Evolutionary conservation across 2,797 vertebrate species (phyloP), one percentile per base, ranked within the genome.

Genomic region (Chromobotia macracanthus): DNA sequence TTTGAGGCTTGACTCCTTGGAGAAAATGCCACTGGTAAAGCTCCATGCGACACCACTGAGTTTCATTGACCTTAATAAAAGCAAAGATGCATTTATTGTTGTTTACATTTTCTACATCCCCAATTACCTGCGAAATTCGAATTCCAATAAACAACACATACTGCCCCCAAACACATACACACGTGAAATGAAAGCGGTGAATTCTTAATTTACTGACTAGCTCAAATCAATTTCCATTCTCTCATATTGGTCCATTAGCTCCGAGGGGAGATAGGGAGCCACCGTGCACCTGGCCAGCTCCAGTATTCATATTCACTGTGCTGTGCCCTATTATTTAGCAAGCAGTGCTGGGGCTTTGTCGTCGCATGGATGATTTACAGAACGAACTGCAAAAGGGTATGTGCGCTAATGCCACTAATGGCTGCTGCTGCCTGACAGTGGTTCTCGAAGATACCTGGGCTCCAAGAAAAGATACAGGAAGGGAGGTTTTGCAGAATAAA

Each of bases 161-260:
- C 21, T 72, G 73, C 31, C 48, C 80, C 56, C 69, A 46, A 82
- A 48, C 53, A 23, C 19, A 72, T 2, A 31, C 48, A 35, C 64
- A 68, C 64, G 68, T 28, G 58, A 70, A 83, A 85, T 83, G 23
- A 83, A 78, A 75, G 77, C 16, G 15, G 23, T 67, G 82, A 79
- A 86, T 84, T 86, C 83, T 77, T 86, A 83, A 83, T 84, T 83
- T 82, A 84, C 82, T 56, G 75, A 69, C 84, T 83, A 68, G 60
- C 81, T 64, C 51, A 10, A 85, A 82, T 85, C 82, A 85, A 75
- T 85, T 75, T 75, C 50, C 84, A 80, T 60, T 71, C 69, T 76
- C 48, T 19, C 23, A 51, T 74, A 72, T 77, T 66, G 81, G 84
- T 83, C 80, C 82, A 85, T 84, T 85, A 83, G 73, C 82, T 82